Base-by-base conservation (phyloP, 2,888 invertebrate genomes). In the Acronicta aceris region DNA sequence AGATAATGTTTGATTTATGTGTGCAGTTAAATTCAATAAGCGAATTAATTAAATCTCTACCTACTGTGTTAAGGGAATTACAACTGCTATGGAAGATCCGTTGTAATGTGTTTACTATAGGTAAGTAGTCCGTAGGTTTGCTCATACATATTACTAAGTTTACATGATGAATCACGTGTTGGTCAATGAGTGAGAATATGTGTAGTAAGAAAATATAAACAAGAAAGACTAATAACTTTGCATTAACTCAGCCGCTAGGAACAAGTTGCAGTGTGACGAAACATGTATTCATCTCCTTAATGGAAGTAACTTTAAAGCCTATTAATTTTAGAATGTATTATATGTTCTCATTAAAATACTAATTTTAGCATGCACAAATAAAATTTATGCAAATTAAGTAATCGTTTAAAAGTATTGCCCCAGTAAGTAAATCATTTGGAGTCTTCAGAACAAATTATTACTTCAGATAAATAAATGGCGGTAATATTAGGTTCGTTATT, bases 201-300 rank as follows among this genome's bases (percentile, higher is more conserved):
- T 74, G 60, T 56, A 54, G 67, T 77, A 73, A 75, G 67, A 77
- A 77, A 77, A 75, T 71, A 57, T 60, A 63, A 63, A 76, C 74
- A 76, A 66, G 68, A 76, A 74, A 64, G 71, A 64, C 71, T 74
- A 74, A 77, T 74, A 77, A 72, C 72, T 70, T 64, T 49, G 59
- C 65, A 61, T 74, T 69, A 72, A 58, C 65, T 64, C 64, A 67
- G 67, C 38, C 10, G 59, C 59, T 71, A 47, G 54, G 51, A 64
- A 71, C 63, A 59, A 59, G 62, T 59, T 58, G 58, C 43, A 52
- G 36, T 77, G 74, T 77, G 74, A 64, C 56, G 72, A 72, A 70
- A 74, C 53, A 21, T 43, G 52, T 42, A 50, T 55, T 56, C 59
- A 43, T 63, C 61, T 56, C 53, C 52, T 40, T 72, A 71, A 71